These are phyloP conservation scores for Bombus vancouverensis DNA, from an alignment of 1,140 invertebrate species.

Conservation along the genomic window DNA sequence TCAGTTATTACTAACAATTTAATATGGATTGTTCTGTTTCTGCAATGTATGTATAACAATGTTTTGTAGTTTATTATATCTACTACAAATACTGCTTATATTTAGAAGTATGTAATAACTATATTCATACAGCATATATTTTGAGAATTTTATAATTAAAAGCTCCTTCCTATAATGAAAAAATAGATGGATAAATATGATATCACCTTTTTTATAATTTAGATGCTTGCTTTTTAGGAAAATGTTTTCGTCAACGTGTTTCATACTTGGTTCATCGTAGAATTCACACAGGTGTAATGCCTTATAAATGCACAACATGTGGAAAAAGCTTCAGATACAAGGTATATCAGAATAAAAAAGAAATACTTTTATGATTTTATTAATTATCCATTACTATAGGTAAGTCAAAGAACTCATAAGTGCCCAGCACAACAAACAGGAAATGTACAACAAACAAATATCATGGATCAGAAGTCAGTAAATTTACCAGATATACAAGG, in stretches of 20 bases:
- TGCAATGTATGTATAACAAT: constrained; percentile 58
- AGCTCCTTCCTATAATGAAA: not conserved
- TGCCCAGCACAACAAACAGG: constrained; percentile 86
- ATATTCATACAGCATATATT: not conserved
- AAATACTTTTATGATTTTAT: not conserved
- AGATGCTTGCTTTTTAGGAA: constrained; percentile 84
- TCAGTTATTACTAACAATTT: constrained; percentile 69
- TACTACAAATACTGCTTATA: constrained; percentile 4
- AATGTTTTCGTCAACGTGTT: constrained; percentile 92
- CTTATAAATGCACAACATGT: constrained; percentile 91
- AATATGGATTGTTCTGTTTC: constrained; percentile 60
- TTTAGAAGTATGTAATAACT: not conserved
- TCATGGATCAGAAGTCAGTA: constrained; percentile 81
- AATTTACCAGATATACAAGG: constrained; percentile 57
- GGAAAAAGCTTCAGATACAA: constrained; percentile 93
- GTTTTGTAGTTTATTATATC: constrained; percentile 48
- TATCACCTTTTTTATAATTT: too few species aligned
- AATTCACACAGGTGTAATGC: constrained; percentile 92
- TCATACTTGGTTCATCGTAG: constrained; percentile 92
- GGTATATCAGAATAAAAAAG: constrained; percentile 79
- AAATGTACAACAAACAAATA: constrained; percentile 81
- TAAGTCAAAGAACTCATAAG: constrained; percentile 91
- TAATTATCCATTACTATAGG: constrained; percentile 76
- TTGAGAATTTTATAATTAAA: not conserved
- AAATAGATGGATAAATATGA: not conserved